phyloP scores from a whole-genome alignment of 2,113 vertebrate species.

The Nanorana parkeri region DNA sequence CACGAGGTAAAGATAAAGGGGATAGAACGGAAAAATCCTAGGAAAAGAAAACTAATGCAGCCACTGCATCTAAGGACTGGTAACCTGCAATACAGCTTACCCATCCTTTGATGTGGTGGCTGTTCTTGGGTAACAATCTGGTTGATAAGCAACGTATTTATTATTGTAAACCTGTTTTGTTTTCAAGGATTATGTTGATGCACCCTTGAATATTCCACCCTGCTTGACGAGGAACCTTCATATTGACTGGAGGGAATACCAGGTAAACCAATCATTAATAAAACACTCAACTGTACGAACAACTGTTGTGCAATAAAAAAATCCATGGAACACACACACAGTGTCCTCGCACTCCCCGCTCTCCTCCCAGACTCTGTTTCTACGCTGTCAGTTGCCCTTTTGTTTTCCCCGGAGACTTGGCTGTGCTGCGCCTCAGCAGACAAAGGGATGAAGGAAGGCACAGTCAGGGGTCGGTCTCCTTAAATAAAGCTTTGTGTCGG shows the following conservation, averaged over 20 bases:
- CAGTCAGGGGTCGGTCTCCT: background rate
- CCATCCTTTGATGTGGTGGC: no score
- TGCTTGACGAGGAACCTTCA: conserved; percentile 87
- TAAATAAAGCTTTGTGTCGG: background rate
- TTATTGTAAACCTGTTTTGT: conserved; percentile 46
- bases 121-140: background rate
- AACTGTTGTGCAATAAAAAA: no score
- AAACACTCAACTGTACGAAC: no score
- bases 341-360: no score
- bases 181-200: conserved; percentile 93
- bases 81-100: no score
- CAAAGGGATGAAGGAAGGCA: conserved; percentile 14
- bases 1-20: no score
- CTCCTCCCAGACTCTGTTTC: no score
- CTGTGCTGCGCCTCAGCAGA: background rate
- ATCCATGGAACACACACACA: no score
- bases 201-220: conserved; percentile 90
- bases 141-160: background rate
- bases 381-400: background rate
- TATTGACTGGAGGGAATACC: conserved; percentile 96
- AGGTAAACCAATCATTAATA: conserved; percentile 75
- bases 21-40: no score
- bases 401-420: background rate
- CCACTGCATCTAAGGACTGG: no score
- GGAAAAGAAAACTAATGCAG: no score